Base-by-base conservation (phyloP, 2,888 invertebrate species). In the Eutolmus rufibarbis region DNA sequence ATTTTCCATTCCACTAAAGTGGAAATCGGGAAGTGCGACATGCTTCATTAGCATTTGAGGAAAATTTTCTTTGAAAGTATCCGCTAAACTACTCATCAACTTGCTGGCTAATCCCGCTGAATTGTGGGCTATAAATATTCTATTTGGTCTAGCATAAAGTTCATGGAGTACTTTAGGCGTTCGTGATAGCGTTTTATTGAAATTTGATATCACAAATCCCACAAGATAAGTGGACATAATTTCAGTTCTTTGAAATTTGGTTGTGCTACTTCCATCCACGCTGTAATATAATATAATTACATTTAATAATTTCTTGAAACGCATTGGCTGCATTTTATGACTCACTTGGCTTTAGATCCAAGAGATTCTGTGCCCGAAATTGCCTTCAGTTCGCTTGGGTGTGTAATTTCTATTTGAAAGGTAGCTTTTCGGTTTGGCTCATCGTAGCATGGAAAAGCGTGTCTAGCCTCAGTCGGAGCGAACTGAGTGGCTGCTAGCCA, bases 11-110 rank as follows among this genome's bases (percentile, higher is more conserved):
- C 97, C 96, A 23, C 95, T 95, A 86, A 95, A 95, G 0, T 95
- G 94, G 92, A 97, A 97, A 90, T 96, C 95, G 0, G 96, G 95
- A 77, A 97, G 93, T 0, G 96, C 96, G 3, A 96, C 95, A 95
- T 89, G 93, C 92, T 23, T 90, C 90, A 85, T 74, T 16, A 16
- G 92, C 89, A 89, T 90, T 89, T 0, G 89, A 89, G 14, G 19
- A 12, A 82, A 74, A 16, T 66, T 23, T 40, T 40, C 46, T 3
- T 77, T 14, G 5, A 88, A 88, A 23, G 74, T 86, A 14, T 77
- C 66, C 19, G 46, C 56, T 5, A 87, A 85, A 51, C 79, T 34
- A 46, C 74, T 43, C 19, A 87, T 74, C 76, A 87, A 78, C 5
- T 51, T n/a, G 12, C 12, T 28, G 1, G 74, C 88, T 16, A 86